phyloP scores from a whole-genome alignment of 2,113 vertebrate species.

The Ursus arctos region DNA sequence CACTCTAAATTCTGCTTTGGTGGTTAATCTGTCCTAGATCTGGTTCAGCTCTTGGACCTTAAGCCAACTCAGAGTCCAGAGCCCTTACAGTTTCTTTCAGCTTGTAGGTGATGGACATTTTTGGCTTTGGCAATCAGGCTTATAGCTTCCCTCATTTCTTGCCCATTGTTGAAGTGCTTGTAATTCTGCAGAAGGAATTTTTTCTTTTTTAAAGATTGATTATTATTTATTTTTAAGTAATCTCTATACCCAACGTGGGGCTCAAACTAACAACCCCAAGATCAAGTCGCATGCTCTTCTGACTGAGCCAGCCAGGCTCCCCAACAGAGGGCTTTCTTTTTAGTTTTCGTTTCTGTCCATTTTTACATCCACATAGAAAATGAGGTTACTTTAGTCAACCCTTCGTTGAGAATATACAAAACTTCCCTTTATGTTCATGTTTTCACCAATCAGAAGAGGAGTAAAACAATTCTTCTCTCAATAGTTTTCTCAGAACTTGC shows the following conservation, averaged over 20 bases:
- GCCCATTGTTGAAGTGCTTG: background rate
- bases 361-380: conserved; percentile 38
- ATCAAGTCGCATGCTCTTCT: background rate
- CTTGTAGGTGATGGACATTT: background rate
- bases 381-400: background rate
- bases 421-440: background rate
- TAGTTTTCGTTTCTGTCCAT: background rate
- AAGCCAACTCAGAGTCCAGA: background rate
- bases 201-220: background rate
- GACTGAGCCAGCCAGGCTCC: background rate
- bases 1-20: background rate
- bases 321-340: background rate
- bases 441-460: background rate
- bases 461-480: background rate
- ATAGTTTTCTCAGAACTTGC: background rate
- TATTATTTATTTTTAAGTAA: background rate
- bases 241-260: background rate
- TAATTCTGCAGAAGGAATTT: background rate
- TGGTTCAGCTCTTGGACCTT: background rate
- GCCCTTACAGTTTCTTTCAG: background rate
- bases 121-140: background rate
- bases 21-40: background rate
- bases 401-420: background rate
- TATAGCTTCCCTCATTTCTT: background rate
- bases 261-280: background rate